Percentiles rank a stretch among this genome's conserved stretches.
Conservation (phyloP, 2,888 invertebrate species). For the Microdon myrmicae region DNA sequence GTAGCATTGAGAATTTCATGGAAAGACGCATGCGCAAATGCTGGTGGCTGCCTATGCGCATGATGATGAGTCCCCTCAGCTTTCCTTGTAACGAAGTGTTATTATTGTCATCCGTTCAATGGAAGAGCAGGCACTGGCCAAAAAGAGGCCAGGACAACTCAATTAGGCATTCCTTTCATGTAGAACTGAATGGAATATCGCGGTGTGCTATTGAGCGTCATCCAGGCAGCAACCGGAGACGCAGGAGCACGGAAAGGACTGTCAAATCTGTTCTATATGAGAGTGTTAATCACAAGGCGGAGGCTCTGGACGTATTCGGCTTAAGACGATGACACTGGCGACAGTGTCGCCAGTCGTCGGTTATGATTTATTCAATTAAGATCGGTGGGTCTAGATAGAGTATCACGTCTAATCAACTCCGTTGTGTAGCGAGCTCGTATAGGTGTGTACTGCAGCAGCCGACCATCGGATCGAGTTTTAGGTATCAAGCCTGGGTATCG, state of each 20-base stretch:
- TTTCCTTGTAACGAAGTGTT: slow-evolving; percentile 48
- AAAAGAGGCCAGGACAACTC: slow-evolving; percentile 54
- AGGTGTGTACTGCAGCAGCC: slow-evolving; percentile 6
- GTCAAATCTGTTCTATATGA: slow-evolving; percentile 42
- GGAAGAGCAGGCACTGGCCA: slow-evolving; percentile 12
- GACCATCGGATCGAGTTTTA: slow-evolving; percentile 28
- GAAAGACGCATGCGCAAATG: slow-evolving; percentile 34
- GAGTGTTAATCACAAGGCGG: slow-evolving; percentile 53
- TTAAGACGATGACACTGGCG: slow-evolving; percentile 51
- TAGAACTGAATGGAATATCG: slow-evolving; percentile 46
- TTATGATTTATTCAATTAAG: slow-evolving; percentile 49
- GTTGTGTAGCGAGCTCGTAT: slow-evolving; percentile 24
- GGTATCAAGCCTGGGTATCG: slow-evolving; percentile 46
- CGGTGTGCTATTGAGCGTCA: slow-evolving; percentile 21
- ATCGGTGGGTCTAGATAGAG: slow-evolving; percentile 41
- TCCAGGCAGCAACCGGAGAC: slow-evolving; percentile 8
- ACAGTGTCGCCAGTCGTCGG: slow-evolving; percentile 50
- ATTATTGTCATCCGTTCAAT: slow-evolving; percentile 41
- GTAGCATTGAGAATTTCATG: slow-evolving; percentile 42
- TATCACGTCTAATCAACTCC: slow-evolving; percentile 27
- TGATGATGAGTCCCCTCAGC: slow-evolving; percentile 40
- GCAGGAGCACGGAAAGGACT: slow-evolving; percentile 17
- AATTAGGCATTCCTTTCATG: slow-evolving; percentile 56
- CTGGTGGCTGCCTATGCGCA: slow-evolving; percentile 32
- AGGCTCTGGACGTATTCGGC: slow-evolving; percentile 43